Conservation (phyloP, 2,113 vertebrate genomes). For the Gyps fulvus region DNA sequence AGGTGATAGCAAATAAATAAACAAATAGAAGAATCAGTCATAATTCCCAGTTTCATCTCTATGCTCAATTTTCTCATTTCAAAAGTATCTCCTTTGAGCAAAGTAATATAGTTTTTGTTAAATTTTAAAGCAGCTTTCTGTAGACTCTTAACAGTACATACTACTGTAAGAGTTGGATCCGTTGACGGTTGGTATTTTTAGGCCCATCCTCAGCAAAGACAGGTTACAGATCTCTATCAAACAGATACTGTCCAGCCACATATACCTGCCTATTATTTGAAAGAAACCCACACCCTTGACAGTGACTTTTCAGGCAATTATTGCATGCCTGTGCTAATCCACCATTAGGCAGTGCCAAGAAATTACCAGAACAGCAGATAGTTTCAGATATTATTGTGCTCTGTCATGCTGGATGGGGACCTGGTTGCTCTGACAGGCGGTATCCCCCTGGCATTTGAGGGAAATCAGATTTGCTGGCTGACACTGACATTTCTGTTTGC, state of each 20-base stretch:
- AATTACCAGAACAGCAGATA: background rate
- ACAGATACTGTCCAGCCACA: background rate
- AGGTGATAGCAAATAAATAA: background rate
- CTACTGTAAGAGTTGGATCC: background rate
- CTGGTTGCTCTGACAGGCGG: background rate
- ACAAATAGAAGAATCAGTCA: background rate
- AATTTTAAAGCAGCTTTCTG: background rate
- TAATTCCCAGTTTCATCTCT: background rate
- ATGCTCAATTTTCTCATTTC: background rate
- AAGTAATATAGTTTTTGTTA: background rate
- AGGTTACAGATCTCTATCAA: background rate
- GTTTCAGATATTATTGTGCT: background rate
- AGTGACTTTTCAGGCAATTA: conserved; percentile 3
- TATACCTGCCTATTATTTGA: background rate
- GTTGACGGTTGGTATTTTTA: background rate
- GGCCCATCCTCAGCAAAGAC: background rate
- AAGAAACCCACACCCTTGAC: background rate
- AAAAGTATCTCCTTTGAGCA: background rate
- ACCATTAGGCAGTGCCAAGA: background rate
- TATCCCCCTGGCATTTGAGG: background rate
- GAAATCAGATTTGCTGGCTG: background rate
- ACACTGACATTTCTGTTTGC: background rate
- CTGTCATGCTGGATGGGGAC: background rate
- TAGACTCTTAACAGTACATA: background rate
- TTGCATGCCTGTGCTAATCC: background rate